phyloP scores from a whole-genome alignment of 2,888 invertebrate genomes.

The Mimas tiliae region DNA sequence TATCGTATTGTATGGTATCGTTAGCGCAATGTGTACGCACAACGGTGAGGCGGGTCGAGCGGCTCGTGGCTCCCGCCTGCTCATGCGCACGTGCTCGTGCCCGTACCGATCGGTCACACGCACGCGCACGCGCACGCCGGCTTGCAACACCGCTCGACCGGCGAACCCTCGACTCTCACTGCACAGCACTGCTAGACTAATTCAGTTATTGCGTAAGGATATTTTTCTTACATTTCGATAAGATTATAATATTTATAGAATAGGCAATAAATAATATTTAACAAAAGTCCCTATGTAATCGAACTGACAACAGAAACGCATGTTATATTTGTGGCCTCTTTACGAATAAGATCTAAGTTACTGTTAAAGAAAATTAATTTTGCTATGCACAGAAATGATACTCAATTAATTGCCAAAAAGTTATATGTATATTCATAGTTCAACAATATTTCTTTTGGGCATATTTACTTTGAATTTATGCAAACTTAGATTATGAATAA shows the following conservation, averaged over 20 bases:
- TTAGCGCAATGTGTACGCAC: constrained; percentile 82
- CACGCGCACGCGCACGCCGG: constrained; percentile 24
- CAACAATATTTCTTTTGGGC: constrained; percentile 85
- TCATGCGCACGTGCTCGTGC: neutral
- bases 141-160: constrained; percentile 45
- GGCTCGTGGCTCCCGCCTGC: constrained; percentile 31
- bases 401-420: constrained; percentile 86
- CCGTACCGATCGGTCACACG: neutral
- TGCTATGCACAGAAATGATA: constrained; percentile 86
- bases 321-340: constrained; percentile 85
- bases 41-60: constrained; percentile 58
- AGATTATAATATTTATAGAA: constrained; percentile 77
- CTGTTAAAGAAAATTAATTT: constrained; percentile 83
- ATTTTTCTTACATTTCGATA: constrained; percentile 83
- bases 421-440: constrained; percentile 85
- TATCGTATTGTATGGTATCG: constrained; percentile 68
- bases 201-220: constrained; percentile 82
- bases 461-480: constrained; percentile 85
- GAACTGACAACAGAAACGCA: constrained; percentile 84
- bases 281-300: constrained; percentile 84
- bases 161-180: constrained; percentile 69
- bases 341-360: constrained; percentile 85
- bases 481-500: constrained; percentile 83
- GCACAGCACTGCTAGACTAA: constrained; percentile 83
- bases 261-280: constrained; percentile 83